Evolutionary conservation across 2,797 vertebrate species (phyloP).

Genomic region (Melanotaenia nigrans): DNA sequence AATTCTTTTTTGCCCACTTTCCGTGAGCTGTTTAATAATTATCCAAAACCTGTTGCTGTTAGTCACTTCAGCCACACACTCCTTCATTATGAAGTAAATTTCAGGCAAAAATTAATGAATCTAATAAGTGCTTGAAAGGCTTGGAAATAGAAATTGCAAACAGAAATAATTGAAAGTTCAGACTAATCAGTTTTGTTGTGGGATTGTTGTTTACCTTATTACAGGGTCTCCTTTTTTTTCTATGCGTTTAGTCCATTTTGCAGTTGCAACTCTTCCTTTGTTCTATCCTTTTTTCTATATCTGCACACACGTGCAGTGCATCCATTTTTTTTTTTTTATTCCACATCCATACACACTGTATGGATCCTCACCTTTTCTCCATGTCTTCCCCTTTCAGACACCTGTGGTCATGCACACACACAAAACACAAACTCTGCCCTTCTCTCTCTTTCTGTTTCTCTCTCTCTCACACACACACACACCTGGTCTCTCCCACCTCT

Average conservation of each 20-base stretch:
- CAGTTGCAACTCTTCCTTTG: too few species aligned
- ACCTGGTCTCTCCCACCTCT: constrained; percentile 55
- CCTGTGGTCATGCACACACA: constrained; percentile 38
- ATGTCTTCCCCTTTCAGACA: constrained; percentile 30
- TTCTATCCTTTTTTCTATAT: neutral
- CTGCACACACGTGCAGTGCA: constrained; percentile 4
- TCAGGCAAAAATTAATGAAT: too few species aligned
- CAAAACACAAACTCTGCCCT: neutral
- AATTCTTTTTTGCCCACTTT: too few species aligned
- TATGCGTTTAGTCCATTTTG: too few species aligned
- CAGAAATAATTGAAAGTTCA: too few species aligned
- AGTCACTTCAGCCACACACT: too few species aligned
- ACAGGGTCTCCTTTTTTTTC: too few species aligned
- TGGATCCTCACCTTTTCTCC: constrained; percentile 5
- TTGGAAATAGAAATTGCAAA: too few species aligned
- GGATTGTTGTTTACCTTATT: neutral
- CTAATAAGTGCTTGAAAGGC: too few species aligned
- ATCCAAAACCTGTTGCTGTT: too few species aligned
- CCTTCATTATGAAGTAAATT: too few species aligned
- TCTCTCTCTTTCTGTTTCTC: neutral
- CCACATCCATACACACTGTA: constrained; percentile 10
- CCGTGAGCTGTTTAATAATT: too few species aligned
- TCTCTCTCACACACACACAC: constrained; percentile 8
- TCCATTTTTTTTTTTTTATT: constrained; percentile 10
- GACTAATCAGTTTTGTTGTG: neutral